A percentile compares a stretch with the other conserved stretches of the same genome.
phyloP scores from a whole-genome alignment of 2,888 invertebrate genomes.

The Habrosyne pyritoides region DNA sequence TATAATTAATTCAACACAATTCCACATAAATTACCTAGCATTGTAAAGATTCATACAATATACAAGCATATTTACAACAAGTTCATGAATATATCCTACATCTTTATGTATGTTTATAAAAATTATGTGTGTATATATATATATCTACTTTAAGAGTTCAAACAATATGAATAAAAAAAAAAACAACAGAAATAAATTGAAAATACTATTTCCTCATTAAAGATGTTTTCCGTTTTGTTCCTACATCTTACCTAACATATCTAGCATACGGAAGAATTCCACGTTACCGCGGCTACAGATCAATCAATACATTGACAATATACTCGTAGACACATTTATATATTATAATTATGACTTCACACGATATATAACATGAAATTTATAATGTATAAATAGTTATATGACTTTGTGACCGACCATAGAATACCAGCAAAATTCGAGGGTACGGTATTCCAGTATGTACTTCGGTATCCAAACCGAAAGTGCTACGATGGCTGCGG shows the following conservation, averaged over 20 bases:
- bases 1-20: slow-evolving; percentile 24
- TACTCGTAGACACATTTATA: no score
- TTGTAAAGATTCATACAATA: slow-evolving; percentile 19
- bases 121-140: neutral
- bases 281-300: neutral
- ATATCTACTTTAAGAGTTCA: neutral
- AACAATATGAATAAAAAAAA: neutral
- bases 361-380: no score
- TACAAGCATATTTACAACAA: neutral
- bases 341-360: no score
- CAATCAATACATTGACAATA: neutral
- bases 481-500: no score
- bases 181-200: no score
- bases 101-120: neutral
- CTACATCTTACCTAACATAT: neutral
- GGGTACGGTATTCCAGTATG: no score
- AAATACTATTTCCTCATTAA: neutral
- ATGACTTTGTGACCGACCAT: no score
- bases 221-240: neutral
- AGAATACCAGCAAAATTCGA: no score
- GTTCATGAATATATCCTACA: neutral
- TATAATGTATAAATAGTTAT: no score
- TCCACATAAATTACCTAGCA: slow-evolving; percentile 25
- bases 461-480: no score
- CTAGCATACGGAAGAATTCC: neutral